These are phyloP conservation scores for Podargus strigoides DNA, from an alignment of 2,797 vertebrate species.

Conservation along the genomic window DNA sequence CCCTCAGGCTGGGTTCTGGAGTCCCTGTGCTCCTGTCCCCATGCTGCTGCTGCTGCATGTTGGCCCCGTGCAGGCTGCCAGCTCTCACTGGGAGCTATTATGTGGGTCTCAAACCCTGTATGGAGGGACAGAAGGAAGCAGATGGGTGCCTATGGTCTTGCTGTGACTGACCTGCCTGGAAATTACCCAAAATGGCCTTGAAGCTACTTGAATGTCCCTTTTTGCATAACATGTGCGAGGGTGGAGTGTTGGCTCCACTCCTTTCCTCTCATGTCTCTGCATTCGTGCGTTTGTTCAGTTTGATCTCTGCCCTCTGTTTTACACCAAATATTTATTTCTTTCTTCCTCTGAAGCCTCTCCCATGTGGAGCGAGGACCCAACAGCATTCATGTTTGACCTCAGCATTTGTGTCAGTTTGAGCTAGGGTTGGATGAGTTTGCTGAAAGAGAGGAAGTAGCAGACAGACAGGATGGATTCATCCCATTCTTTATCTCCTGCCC, in stretches of 20 bases:
- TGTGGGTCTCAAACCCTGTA: background rate
- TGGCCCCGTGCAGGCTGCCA: background rate
- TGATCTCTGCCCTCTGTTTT: background rate
- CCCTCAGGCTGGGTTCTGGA: background rate
- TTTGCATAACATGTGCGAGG: background rate
- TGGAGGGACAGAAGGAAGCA: background rate
- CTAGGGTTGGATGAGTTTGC: background rate
- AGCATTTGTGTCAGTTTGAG: background rate
- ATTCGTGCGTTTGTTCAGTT: background rate
- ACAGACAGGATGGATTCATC: background rate
- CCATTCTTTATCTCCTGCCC: background rate
- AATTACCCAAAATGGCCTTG: background rate
- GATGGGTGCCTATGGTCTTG: background rate
- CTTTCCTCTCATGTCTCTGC: background rate
- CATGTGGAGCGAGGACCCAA: rapidly evolving
- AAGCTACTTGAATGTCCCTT: background rate
- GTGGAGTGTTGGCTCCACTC: background rate
- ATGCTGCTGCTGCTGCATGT: background rate
- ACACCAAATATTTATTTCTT: background rate
- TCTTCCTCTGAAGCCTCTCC: background rate
- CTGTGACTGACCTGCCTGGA: background rate
- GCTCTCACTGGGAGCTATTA: background rate
- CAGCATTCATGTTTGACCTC: background rate
- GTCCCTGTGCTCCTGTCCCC: background rate
- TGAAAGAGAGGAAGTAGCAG: background rate